Evolutionary conservation across 2,888 invertebrate species (phyloP), one percentile per base, ranked within the genome.

Genomic region (Drosophila meridionalis): DNA sequence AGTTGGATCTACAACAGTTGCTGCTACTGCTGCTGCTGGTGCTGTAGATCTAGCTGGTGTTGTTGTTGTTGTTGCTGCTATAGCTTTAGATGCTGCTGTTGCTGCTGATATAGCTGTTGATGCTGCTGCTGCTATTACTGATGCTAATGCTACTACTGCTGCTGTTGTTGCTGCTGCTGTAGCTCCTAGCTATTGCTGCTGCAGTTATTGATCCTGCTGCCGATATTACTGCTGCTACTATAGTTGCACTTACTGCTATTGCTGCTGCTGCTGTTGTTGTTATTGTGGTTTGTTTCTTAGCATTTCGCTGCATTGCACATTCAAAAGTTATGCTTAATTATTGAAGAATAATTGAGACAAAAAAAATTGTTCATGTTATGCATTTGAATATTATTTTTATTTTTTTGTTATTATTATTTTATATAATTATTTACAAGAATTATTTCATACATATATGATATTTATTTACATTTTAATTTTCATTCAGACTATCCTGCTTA

Each of bases 241-340:
- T 32, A 59, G 62, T 42, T 60, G 58, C 32, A 71, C 69, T 47
- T 47, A 55, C n/a, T 66, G 63, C n/a, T 68, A 56, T n/a, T 60
- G 60, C 34, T 60, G 56, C 42, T 9, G 11, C 4, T 4, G 26
- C 4, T 47, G 66, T 9, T 63, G 42, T 20, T 43, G n/a, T 3
- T 42, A 53, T 38, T 75, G 73, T 58, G 85, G 82, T 78, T 83
- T 70, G 71, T 77, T 74, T 79, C 72, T 76, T 50, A 34, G 73
- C 69, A 79, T 48, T n/a, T 61, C 62, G 45, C 63, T 34, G 36
- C 60, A 63, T 45, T 48, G 42, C 52, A 74, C 69, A 64, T 68
- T 71, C 69, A 64, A 69, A 55, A 20, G 20, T 20, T 45, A 55
- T 52, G 9, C 3, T 1, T 38, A 5, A 32, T n/a, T 4, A 32